phyloP scores from a whole-genome alignment of 2,113 vertebrate genomes.

The Catharus bicknelli region DNA sequence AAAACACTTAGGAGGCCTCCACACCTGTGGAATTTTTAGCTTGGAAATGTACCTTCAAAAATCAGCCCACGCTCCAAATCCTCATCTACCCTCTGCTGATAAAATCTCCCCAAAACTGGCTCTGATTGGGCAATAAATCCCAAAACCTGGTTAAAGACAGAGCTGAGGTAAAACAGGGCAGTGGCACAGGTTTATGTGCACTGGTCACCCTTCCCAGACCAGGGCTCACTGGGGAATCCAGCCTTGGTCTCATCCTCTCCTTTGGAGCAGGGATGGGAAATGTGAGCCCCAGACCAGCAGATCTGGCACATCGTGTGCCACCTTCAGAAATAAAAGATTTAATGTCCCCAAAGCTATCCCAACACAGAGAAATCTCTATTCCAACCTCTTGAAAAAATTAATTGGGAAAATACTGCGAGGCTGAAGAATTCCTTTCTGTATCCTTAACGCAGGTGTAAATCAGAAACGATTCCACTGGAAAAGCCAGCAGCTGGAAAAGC shows the following conservation, averaged over 20 bases:
- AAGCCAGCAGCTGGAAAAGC: neutral
- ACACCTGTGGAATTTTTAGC: neutral
- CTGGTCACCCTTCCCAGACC: neutral
- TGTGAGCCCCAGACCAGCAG: neutral
- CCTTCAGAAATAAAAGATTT: neutral
- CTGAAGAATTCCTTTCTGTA: neutral
- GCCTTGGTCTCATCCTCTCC: rapidly evolving
- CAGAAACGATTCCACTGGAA: neutral
- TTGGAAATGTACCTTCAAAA: neutral
- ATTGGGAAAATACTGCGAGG: neutral
- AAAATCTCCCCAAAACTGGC: neutral
- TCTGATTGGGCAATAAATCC: neutral
- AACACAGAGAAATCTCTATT: neutral
- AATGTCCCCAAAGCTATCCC: neutral
- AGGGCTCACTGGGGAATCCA: neutral
- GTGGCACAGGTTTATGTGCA: neutral
- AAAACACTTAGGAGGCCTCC: neutral
- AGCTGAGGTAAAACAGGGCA: neutral
- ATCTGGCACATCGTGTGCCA: neutral
- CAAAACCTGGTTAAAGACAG: neutral
- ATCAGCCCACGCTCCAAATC: neutral
- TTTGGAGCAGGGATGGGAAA: neutral
- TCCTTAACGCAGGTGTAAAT: neutral
- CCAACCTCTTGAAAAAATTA: neutral
- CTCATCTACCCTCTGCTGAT: neutral